Base-by-base conservation (phyloP, 2,888 invertebrate genomes). In the Drosophila flavopinicola region DNA sequence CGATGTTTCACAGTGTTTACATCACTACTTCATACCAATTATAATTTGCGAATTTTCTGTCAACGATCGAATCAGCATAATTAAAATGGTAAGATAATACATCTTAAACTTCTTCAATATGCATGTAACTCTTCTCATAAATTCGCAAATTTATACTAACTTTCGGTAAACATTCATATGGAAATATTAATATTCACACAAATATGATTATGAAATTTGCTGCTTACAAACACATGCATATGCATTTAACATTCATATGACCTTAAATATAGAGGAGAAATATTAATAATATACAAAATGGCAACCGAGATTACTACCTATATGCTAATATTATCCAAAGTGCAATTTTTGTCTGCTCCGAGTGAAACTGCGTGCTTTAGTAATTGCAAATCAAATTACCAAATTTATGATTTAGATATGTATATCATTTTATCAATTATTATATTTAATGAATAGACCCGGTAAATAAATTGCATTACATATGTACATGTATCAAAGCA, bases 221-320 rank as follows among this genome's bases (percentile, higher is more conserved):
- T 25, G 15, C 17, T 9, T 11, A 37, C 37, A 58, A 24, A 37
- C 33, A 29, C 10, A 44, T 30, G 44, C 20, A 30, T 11, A 38
- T 25, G 15, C 47, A 35, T 15, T 45, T 66, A 70, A 75, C 69
- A 75, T 70, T 70, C 70, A 70, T 75, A 69, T 75, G 70, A 70
- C 69, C 69, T 70, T 47, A 20, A 20, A 20, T 20, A 20, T 3
- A 3, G 4, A 20, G 20, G 20, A 4, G 20, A 20, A 20, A 20
- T 20, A 20, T 20, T 20, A 20, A 20, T 20, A 20, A 20, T 3
- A 4, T 20, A 20, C 20, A 20, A 20, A 20, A 20, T 20, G 20
- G 2, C 20, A 4, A 20, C 20, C 2, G 4, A 2, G 4, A 20
- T 20, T 20, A 3, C 2, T 20, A 20, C 20, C 20, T 20, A 4